Percentiles rank a stretch among this genome's conserved stretches.
Evolutionary conservation across 1,140 invertebrate genomes (phyloP).

Genomic region (Heliconius nattereri): DNA sequence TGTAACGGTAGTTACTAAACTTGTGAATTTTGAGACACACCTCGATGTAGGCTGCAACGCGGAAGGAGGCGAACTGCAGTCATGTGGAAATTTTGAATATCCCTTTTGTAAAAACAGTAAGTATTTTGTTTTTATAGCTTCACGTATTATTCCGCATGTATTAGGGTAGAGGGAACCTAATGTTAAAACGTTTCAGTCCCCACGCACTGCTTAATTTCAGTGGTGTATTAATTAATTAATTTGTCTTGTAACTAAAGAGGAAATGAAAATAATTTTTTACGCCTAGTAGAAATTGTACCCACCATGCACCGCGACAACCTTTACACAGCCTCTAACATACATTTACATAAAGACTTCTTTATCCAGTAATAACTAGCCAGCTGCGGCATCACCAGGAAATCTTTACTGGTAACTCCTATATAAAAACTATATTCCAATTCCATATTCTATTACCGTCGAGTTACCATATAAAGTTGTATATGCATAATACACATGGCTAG

Average conservation of each 20-base stretch:
- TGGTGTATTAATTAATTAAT: no score
- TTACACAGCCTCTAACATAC: no score
- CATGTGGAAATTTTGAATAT: conserved; percentile 56
- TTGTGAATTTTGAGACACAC: conserved; percentile 66
- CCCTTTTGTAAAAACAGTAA: conserved; percentile 45
- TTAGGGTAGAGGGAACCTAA: no score
- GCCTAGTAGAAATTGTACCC: no score
- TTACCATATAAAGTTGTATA: background rate
- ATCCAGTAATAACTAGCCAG: no score
- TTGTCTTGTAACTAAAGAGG: no score
- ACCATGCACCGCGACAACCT: no score
- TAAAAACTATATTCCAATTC: background rate
- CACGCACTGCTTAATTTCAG: no score
- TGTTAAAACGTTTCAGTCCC: no score
- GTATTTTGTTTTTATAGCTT: conserved; percentile 18
- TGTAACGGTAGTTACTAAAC: conserved; percentile 71
- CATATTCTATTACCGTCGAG: background rate
- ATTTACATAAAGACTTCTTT: no score
- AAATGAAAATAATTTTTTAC: no score
- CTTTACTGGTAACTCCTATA: background rate
- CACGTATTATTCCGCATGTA: no score
- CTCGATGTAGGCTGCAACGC: conserved; percentile 59
- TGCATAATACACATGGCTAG: conserved; percentile 2
- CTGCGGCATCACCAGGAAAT: background rate
- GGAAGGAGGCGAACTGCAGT: conserved; percentile 55